Conservation (phyloP, 2,888 invertebrate genomes). For the Arenicola marina region DNA sequence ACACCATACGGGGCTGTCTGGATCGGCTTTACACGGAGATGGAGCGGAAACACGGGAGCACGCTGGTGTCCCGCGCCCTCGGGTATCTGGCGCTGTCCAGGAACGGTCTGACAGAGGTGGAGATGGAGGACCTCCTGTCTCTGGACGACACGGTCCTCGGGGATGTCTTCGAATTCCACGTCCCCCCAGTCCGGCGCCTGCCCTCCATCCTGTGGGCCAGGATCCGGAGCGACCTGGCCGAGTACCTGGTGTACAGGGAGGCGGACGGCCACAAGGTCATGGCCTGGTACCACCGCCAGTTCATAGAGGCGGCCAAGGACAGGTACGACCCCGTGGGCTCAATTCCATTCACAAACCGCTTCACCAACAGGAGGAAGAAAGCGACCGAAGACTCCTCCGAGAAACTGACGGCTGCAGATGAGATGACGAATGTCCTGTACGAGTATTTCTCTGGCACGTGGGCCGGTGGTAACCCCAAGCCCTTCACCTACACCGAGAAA, state of each 20-base stretch:
- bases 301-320: neutral
- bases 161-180: no score
- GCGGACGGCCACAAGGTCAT: neutral
- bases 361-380: neutral
- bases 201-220: no score
- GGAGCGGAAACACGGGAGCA: neutral
- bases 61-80: neutral
- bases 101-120: neutral
- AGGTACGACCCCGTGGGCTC: neutral
- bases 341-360: neutral
- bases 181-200: no score
- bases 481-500: neutral
- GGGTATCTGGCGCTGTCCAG: neutral
- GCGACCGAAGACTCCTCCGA: neutral
- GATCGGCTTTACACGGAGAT: neutral
- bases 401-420: no score
- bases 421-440: neutral
- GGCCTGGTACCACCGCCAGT: conserved; percentile 1
- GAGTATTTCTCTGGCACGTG: neutral
- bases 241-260: neutral
- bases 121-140: no score
- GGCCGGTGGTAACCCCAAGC: neutral
- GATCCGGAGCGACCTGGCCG: no score
- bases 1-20: neutral
- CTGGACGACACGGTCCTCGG: no score